Conservation (phyloP, 2,888 invertebrate genomes). For the Carcina quercana region DNA sequence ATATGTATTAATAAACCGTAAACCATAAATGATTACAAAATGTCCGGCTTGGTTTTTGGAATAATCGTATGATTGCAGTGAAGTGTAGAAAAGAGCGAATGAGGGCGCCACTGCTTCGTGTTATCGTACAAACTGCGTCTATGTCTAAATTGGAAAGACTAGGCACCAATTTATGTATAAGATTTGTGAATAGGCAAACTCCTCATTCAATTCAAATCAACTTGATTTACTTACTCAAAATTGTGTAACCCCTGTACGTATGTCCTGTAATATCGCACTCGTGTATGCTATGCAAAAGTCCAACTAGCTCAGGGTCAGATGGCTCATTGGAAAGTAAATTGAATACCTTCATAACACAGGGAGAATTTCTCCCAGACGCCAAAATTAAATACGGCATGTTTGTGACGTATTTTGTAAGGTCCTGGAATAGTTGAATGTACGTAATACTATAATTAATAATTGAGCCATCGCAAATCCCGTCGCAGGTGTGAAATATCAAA, state of each 20-base stretch:
- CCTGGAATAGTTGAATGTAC: constrained; percentile 21
- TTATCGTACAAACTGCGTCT: background rate
- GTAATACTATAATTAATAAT: too few relatives aligned
- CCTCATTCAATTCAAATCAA: too few relatives aligned
- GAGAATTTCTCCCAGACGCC: constrained; percentile 73
- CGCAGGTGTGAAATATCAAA: too few relatives aligned
- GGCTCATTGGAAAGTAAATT: constrained; percentile 34
- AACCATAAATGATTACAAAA: too few relatives aligned
- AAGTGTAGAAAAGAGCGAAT: too few relatives aligned
- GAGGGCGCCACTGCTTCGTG: background rate
- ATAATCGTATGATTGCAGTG: too few relatives aligned
- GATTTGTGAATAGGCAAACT: too few relatives aligned
- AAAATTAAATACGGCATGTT: constrained; percentile 61
- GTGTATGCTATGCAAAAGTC: constrained; percentile 60
- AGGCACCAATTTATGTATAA: too few relatives aligned
- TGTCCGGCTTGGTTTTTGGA: too few relatives aligned
- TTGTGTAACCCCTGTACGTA: constrained; percentile 77
- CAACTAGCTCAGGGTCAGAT: constrained; percentile 64
- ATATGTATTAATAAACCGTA: too few relatives aligned
- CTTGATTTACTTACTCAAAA: constrained; percentile 39
- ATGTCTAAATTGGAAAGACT: background rate
- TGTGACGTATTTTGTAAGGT: constrained; percentile 30
- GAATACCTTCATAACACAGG: constrained; percentile 43
- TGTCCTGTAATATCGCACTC: constrained; percentile 70
- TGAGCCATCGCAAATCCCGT: too few relatives aligned